Percentiles rank a stretch among this genome's conserved stretches.
Conservation (phyloP, 2,113 vertebrate genomes). For the Seriola rivoliana region DNA sequence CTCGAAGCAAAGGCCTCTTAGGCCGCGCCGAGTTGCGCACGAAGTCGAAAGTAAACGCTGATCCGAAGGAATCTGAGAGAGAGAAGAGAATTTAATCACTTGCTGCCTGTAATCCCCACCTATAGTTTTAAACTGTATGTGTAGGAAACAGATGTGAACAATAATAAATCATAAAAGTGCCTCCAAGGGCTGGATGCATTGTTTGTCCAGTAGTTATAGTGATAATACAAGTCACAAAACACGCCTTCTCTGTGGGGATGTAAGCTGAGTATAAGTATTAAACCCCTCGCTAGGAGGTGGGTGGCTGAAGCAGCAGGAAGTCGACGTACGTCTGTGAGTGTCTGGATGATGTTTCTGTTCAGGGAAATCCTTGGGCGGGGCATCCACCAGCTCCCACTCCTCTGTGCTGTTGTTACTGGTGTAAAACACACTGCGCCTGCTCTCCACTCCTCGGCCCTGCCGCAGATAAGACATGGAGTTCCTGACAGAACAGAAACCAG, state of each 20-base stretch:
- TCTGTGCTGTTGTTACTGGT: conserved; percentile 83
- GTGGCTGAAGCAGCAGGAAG: not conserved
- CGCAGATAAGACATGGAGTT: conserved; percentile 95
- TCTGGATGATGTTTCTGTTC: conserved; percentile 87
- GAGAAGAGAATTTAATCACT: conserved; percentile 5
- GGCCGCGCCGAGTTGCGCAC: conserved; percentile 85
- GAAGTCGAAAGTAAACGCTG: conserved; percentile 92
- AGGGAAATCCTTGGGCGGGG: conserved; percentile 88
- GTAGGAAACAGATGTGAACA: not conserved
- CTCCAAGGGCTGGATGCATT: no score
- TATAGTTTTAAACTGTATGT: not conserved
- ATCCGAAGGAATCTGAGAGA: conserved; percentile 83
- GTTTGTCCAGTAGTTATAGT: not conserved
- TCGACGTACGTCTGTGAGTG: conserved; percentile 85
- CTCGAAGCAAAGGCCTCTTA: conserved; percentile 85
- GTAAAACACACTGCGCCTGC: conserved; percentile 92
- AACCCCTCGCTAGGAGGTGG: not conserved
- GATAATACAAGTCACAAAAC: not conserved
- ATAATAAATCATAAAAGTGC: not conserved
- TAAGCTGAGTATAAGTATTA: not conserved
- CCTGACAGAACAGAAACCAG: conserved; percentile 75
- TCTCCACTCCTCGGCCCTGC: conserved; percentile 85
- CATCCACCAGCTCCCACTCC: conserved; percentile 96
- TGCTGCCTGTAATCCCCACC: not conserved
- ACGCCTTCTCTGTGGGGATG: not conserved